Evolutionary conservation across 2,797 vertebrate species (phyloP).

Genomic region (Thripadectes ignobilis): DNA sequence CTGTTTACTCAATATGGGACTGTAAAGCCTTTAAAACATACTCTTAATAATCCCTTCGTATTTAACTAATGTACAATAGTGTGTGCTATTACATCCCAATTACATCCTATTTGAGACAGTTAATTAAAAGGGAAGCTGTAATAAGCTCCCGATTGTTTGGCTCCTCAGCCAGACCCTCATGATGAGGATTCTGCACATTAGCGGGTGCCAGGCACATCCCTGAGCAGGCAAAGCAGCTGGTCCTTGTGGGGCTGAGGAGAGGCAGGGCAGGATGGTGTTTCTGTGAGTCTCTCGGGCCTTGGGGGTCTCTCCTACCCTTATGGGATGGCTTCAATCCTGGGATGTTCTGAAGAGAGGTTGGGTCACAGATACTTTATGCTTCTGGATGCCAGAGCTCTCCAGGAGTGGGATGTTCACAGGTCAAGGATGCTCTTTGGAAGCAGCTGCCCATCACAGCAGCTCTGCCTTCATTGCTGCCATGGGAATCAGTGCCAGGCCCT

Average conservation of each 20-base stretch:
- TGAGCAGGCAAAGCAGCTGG: neutral
- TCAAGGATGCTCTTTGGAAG: neutral
- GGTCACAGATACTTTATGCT: accelerated
- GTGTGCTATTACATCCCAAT: conserved; percentile 76
- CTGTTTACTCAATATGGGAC: conserved; percentile 65
- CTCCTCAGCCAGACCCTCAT: neutral
- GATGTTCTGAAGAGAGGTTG: accelerated
- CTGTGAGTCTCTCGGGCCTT: accelerated
- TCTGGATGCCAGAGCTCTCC: neutral
- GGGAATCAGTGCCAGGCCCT: accelerated
- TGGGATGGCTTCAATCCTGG: accelerated
- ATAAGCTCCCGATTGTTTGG: conserved; percentile 30
- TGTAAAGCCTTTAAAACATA: conserved; percentile 75
- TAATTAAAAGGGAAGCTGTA: conserved; percentile 77
- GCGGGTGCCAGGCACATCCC: accelerated
- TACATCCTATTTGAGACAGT: conserved; percentile 77
- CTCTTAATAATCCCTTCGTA: conserved; percentile 77
- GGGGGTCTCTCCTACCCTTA: accelerated
- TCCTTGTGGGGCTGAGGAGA: neutral
- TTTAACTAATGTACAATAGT: conserved; percentile 74
- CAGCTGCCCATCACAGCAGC: neutral
- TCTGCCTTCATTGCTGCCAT: accelerated
- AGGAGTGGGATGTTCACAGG: accelerated
- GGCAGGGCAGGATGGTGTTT: accelerated
- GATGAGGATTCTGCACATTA: neutral